A percentile compares a stretch with the other conserved stretches of the same genome.
These are phyloP conservation scores for Ruditapes philippinarum DNA, from an alignment of 1,140 invertebrate species.

Conservation along the genomic window DNA sequence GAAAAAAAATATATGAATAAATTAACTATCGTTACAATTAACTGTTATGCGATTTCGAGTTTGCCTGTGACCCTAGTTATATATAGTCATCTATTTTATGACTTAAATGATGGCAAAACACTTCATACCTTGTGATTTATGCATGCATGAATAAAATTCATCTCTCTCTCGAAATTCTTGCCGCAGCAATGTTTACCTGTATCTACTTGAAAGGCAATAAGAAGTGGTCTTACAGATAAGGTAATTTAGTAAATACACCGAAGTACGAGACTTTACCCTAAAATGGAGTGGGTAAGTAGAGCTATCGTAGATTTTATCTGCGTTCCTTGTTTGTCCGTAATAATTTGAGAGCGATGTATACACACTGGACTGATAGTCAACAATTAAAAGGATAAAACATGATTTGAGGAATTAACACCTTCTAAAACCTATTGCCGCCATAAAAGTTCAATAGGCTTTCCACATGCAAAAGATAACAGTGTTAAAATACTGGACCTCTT, in stretches of 20 bases:
- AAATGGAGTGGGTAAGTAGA: constrained; percentile 8
- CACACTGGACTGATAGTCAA: not conserved
- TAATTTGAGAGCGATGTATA: not conserved
- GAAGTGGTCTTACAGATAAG: constrained; percentile 16
- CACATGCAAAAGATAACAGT: no score
- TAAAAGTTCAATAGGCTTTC: no score
- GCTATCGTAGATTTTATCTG: constrained; percentile 21
- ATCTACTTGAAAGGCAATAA: constrained; percentile 19
- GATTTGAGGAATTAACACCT: constrained; percentile 35
- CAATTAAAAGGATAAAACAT: constrained; percentile 3
- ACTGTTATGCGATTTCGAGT: constrained; percentile 2
- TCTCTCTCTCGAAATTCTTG: constrained; percentile 25
- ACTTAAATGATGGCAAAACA: constrained; percentile 9
- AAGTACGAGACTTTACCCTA: constrained; percentile 11
- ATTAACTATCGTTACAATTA: no score
- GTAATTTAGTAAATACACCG: constrained; percentile 34
- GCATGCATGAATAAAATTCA: constrained; percentile 35
- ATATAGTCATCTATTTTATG: not conserved
- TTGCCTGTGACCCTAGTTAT: not conserved
- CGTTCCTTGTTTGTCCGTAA: not conserved
- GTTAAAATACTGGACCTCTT: no score
- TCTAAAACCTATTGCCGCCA: constrained; percentile 3
- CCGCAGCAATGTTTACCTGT: constrained; percentile 2
- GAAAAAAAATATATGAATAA: no score
- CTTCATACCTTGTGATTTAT: constrained; percentile 26